phyloP scores from a whole-genome alignment of 1,140 invertebrate genomes.

The Aradophagus sp. region DNA sequence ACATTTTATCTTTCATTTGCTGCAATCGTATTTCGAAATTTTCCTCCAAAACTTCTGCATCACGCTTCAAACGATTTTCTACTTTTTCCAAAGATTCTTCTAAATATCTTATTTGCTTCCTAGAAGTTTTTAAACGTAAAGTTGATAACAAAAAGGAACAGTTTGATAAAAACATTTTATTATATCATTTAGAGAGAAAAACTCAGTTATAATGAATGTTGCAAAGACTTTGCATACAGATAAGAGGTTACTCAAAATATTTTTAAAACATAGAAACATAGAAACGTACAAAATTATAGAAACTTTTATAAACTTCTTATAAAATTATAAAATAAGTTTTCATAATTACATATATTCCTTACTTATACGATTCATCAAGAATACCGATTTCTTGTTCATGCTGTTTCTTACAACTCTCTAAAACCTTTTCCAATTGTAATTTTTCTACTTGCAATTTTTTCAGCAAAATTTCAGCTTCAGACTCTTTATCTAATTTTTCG shows the following conservation, averaged over 20 bases:
- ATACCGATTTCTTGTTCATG: slow-evolving; percentile 67
- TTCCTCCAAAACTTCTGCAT: slow-evolving; percentile 62
- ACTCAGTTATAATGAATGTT: background rate
- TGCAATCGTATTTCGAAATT: slow-evolving; percentile 67
- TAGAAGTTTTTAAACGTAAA: slow-evolving; percentile 24
- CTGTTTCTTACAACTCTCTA: slow-evolving; percentile 65
- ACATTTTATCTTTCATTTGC: slow-evolving; percentile 66
- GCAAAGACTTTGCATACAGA: slow-evolving; percentile 2
- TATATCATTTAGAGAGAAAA: too few species aligned
- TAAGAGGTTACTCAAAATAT: too few species aligned
- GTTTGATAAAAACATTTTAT: too few species aligned
- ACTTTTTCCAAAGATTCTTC: slow-evolving; percentile 64
- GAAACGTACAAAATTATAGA: too few species aligned
- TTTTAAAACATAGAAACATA: too few species aligned
- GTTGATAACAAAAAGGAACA: too few species aligned
- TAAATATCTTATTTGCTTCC: slow-evolving; percentile 66
- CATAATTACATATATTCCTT: slow-evolving; percentile 27
- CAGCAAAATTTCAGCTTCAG: slow-evolving; percentile 57
- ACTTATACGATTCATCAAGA: slow-evolving; percentile 69
- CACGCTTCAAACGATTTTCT: slow-evolving; percentile 63
- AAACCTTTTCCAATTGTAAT: slow-evolving; percentile 60
- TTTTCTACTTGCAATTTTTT: slow-evolving; percentile 67
- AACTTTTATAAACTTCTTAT: background rate
- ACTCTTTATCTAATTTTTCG: slow-evolving; percentile 36
- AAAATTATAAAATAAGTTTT: slow-evolving; percentile 7